Conservation (phyloP, 2,888 invertebrate species). For the Drosophila pegasa region DNA sequence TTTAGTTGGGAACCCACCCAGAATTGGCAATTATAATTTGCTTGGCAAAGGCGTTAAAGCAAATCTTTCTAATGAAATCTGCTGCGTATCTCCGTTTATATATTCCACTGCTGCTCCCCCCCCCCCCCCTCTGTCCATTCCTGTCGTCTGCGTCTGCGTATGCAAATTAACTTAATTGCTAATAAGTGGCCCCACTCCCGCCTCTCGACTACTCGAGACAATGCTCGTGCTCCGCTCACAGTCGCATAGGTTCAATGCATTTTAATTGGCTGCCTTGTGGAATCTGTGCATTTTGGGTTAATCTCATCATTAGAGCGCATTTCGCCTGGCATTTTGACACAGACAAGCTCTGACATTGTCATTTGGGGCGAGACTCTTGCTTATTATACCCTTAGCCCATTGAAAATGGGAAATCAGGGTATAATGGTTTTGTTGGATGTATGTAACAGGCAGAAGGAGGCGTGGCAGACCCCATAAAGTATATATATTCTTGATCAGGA, state of each 20-base stretch:
- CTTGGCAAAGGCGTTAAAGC: conserved; percentile 52
- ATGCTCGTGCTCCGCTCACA: conserved; percentile 33
- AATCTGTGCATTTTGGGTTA: conserved; percentile 70
- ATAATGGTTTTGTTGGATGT: no score
- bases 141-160: conserved; percentile 84
- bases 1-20: conserved; percentile 63
- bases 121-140: conserved; percentile 18
- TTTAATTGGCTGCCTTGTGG: conserved; percentile 81
- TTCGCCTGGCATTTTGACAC: conserved; percentile 57
- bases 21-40: conserved; percentile 76
- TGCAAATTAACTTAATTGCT: conserved; percentile 84
- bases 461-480: no score
- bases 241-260: conserved; percentile 81
- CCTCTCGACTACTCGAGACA: conserved; percentile 36
- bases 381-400: no score
- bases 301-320: conserved; percentile 79
- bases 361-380: conserved; percentile 46
- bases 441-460: no score
- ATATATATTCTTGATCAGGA: no score
- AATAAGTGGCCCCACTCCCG: conserved; percentile 68
- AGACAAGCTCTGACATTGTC: conserved; percentile 63
- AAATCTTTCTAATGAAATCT: conserved; percentile 72
- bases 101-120: neutral
- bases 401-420: no score
- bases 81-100: conserved; percentile 49